These are phyloP conservation scores for Tetraneura akinire DNA, from an alignment of 1,140 invertebrate species.

Conservation along the genomic window DNA sequence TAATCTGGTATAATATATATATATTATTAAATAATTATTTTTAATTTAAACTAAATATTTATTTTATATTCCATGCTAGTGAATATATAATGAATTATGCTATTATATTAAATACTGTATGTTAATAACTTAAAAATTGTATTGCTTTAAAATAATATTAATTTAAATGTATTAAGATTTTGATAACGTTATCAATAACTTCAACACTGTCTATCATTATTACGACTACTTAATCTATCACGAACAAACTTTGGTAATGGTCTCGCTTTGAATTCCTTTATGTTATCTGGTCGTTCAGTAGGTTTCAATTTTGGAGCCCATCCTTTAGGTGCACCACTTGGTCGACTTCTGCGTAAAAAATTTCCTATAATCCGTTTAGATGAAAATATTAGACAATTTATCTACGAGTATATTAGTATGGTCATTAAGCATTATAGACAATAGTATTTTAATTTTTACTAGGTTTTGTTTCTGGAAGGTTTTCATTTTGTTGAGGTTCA, in stretches of 20 bases:
- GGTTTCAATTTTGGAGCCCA: constrained; percentile 38
- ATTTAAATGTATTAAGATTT: too few species aligned
- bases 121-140: too few species aligned
- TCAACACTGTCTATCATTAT: not conserved
- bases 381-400: not conserved
- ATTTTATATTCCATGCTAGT: too few species aligned
- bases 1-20: too few species aligned
- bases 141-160: too few species aligned
- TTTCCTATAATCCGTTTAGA: not conserved
- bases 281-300: not conserved
- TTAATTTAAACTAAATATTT: too few species aligned
- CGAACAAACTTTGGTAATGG: constrained; percentile 33
- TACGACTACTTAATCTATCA: not conserved
- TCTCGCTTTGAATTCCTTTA: not conserved
- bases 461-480: not conserved
- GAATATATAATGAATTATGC: too few species aligned
- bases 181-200: not conserved
- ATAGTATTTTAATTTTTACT: not conserved
- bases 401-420: not conserved
- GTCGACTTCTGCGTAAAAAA: constrained; percentile 14
- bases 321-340: constrained; percentile 4
- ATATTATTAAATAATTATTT: too few species aligned
- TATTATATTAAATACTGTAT: too few species aligned
- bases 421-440: not conserved
- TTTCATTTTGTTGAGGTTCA: not conserved